Base-by-base conservation (phyloP, 2,797 vertebrate genomes). In the Threskiornis aethiopicus region DNA sequence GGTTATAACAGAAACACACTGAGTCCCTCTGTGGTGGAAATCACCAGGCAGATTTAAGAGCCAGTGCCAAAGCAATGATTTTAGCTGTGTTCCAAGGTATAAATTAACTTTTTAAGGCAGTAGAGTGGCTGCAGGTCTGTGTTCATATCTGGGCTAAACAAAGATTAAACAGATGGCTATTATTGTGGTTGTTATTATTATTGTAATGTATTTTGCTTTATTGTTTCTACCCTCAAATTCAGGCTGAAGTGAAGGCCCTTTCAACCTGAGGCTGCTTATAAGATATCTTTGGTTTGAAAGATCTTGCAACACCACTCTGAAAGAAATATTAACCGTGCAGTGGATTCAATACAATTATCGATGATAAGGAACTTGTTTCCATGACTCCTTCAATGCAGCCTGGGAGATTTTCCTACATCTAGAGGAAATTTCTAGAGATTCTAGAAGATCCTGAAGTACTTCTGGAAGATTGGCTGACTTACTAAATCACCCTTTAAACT, bases 361-460 rank as follows among this genome's bases (percentile, higher is more conserved):
- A 84, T 24, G 49, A 33, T 20, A 57, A 72, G 39, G 51, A 89
- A 57, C 24, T 70, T 51, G 71, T 70, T 91, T 61, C 57, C 26
- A n/a, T 13, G 21, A 26, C 33, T 78, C 44, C 75, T 71, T 58
- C 0, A 0, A 26, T 18, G 52, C 11, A 46, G n/a, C 22, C n/a
- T 89, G 79, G 13, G 49, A 51, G 42, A 51, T 69, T 42, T 82
- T 59, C 17, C 4, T 59, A 10, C 8, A 58, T 16, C 10, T 26
- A 35, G 31, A 35, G 29, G 66, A 65, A 66, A 78, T 72, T 54
- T 91, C 29, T 41, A 35, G 46, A 51, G 16, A 25, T 7, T 25
- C 13, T 64, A 57, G 35, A 59, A 41, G 57, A 52, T 54, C 28
- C 33, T 37, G 47, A 67, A 76, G 25, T 49, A 58, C 9, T 51